Evolutionary conservation across 2,888 invertebrate species (phyloP), one percentile per base, ranked within the genome.

Genomic region (Arenicola marina): DNA sequence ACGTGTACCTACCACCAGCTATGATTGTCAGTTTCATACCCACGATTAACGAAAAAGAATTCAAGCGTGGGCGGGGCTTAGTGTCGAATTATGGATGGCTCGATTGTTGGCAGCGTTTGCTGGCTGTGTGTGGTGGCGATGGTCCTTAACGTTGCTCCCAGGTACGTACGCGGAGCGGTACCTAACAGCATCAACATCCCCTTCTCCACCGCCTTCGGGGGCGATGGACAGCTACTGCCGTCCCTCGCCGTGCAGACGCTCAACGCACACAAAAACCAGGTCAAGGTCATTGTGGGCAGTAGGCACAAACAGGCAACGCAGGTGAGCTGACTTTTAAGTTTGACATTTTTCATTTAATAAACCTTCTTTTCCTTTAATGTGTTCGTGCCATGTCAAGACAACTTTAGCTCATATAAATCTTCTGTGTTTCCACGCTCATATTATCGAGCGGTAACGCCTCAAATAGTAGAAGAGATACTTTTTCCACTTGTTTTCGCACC

Each of bases 141-240:
- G n/a, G n/a, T n/a, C n/a, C n/a, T n/a, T n/a, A n/a, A n/a, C n/a
- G n/a, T n/a, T n/a, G n/a, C n/a, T n/a, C n/a, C n/a, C 72, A 92
- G 92, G 75, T 95, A 87, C 81, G 89, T 89, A 65, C 89, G 92
- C 73, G 91, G 91, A 59, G 89, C 91, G 66, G 87, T 95, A 59
- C 88, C 89, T 18, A 89, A 89, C 56, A 93, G 94, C 81, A 88
- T 95, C 57, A 95, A 94, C 84, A 89, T 96, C 77, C 95, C 95
- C 2, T 92, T 91, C 84, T 26, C 33, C 11, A 38, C 90, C 24
- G 90, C 93, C 0, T 89, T 90, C 72, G 78, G 78, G 33, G 82
- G 92, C 4, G 90, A 91, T 69, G 88, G 89, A 18, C 84, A 91
- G 2, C 89, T 92, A 15, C 84, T 88, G 1, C 87, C 88, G 24